Evolutionary conservation across 2,113 vertebrate genomes (phyloP).

Genomic region (Eira barbara): DNA sequence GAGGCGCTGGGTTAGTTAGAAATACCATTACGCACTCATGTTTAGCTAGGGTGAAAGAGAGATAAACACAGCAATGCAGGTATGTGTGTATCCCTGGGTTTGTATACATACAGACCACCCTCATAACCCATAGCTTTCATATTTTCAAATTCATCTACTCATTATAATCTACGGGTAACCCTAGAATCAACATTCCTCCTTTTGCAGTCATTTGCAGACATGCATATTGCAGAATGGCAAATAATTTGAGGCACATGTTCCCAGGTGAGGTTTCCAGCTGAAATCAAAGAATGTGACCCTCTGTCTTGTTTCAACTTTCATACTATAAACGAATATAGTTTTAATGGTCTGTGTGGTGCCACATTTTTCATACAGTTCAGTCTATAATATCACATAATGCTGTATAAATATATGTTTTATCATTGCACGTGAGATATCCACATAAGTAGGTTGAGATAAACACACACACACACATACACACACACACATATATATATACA

Average conservation of each 20-base stretch:
- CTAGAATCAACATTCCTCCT: background rate
- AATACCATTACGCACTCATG: background rate
- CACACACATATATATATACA: no score
- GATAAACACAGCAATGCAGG: background rate
- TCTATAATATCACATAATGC: background rate
- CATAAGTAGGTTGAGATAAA: background rate
- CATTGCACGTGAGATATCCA: background rate
- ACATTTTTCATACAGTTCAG: background rate
- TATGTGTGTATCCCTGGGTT: background rate
- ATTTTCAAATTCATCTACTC: background rate
- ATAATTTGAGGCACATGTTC: background rate
- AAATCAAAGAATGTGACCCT: background rate
- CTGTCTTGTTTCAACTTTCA: background rate
- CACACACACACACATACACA: background rate
- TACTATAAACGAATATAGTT: background rate
- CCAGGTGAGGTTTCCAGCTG: background rate
- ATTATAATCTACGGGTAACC: background rate
- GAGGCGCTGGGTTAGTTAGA: background rate
- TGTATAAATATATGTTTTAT: background rate
- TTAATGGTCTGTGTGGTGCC: background rate
- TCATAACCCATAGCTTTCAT: background rate
- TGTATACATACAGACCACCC: background rate
- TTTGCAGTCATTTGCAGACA: background rate
- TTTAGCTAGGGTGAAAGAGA: background rate
- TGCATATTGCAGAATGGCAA: fast-evolving